Conservation (phyloP, 2,888 invertebrate species). For the Diarsia brunnea region DNA sequence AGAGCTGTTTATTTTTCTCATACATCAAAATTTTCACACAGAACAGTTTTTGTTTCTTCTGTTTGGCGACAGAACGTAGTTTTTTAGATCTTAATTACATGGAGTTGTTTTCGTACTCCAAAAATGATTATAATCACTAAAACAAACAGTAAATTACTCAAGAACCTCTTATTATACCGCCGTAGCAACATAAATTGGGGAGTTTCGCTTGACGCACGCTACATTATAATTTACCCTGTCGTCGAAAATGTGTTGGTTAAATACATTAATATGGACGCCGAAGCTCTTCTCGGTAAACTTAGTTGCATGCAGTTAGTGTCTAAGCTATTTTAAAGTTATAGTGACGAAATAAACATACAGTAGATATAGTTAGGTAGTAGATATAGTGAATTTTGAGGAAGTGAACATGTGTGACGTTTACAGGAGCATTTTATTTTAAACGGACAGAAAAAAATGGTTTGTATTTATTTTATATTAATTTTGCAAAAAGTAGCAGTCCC, state of each 20-base stretch:
- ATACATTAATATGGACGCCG: constrained; percentile 43
- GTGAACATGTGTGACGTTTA: neutral
- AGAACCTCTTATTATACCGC: neutral
- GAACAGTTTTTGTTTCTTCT: neutral
- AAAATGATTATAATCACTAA: constrained; percentile 14
- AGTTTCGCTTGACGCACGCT: constrained; percentile 26
- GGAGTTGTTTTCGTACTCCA: too few species aligned
- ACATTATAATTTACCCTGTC: constrained; percentile 38
- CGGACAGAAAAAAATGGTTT: neutral
- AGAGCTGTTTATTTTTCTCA: too few species aligned
- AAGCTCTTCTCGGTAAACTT: constrained; percentile 39
- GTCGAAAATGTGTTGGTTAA: constrained; percentile 44
- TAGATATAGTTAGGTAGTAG: neutral
- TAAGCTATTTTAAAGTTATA: neutral
- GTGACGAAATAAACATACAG: neutral
- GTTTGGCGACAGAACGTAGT: neutral
- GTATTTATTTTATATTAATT: neutral
- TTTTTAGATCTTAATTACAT: neutral
- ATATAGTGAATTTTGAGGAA: too few species aligned
- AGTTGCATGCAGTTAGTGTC: constrained; percentile 14
- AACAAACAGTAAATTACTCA: constrained; percentile 11
- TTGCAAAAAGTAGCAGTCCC: neutral
- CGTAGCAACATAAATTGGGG: constrained; percentile 17
- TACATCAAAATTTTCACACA: neutral
- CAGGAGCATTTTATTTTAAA: neutral